These are phyloP conservation scores for Drosophila mojavensis DNA, from an alignment of 1,140 invertebrate species.

Conservation along the genomic window DNA sequence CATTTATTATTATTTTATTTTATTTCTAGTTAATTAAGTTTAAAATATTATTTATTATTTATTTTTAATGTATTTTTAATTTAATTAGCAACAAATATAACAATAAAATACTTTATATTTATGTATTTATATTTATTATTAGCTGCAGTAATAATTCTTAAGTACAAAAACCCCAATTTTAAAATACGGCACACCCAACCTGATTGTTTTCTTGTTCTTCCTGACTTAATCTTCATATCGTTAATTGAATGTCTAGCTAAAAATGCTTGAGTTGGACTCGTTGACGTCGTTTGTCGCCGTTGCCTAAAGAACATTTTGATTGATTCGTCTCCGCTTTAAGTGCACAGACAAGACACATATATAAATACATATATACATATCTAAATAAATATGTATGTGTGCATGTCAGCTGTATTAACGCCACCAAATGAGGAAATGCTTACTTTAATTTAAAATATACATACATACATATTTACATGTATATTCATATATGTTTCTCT, in stretches of 20 bases:
- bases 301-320: conserved; percentile 51
- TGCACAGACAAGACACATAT: not conserved
- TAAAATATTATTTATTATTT: too few species aligned
- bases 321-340: conserved; percentile 45
- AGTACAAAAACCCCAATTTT: too few species aligned
- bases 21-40: too few species aligned
- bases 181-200: not conserved
- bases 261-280: conserved; percentile 21
- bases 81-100: too few species aligned
- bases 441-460: conserved; percentile 63
- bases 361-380: not conserved
- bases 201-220: not conserved
- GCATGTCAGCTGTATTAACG: conserved; percentile 8
- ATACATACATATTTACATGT: not conserved
- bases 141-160: too few species aligned
- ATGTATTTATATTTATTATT: too few species aligned
- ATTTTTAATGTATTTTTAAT: too few species aligned
- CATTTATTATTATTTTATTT: too few species aligned
- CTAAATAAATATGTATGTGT: not conserved
- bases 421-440: conserved; percentile 73
- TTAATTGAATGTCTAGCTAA: conserved; percentile 18
- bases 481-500: not conserved
- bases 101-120: too few species aligned
- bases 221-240: not conserved
- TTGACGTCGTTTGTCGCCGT: conserved; percentile 8